These are phyloP conservation scores for Biston stratarius DNA, from an alignment of 2,888 invertebrate species.

Conservation along the genomic window DNA sequence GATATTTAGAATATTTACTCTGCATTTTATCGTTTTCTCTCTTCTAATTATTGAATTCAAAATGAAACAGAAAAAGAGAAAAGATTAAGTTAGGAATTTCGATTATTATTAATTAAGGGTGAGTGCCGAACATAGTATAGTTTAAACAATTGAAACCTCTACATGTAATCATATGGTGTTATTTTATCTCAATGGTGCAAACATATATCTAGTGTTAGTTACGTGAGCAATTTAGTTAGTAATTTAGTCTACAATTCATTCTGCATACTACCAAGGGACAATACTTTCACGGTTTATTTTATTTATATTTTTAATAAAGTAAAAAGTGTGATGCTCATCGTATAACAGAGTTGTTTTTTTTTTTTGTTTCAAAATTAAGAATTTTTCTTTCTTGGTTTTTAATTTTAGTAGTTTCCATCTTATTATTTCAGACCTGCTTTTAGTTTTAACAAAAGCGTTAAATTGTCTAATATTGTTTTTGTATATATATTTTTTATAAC, in stretches of 20 bases:
- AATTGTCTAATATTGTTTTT: too few species aligned
- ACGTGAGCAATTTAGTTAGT: slow-evolving; percentile 32
- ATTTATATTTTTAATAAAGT: not conserved
- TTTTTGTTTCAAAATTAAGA: too few species aligned
- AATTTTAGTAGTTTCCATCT: too few species aligned
- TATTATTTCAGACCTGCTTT: too few species aligned
- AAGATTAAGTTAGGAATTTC: not conserved
- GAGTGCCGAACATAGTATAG: slow-evolving; percentile 5
- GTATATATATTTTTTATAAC: too few species aligned
- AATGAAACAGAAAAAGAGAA: not conserved
- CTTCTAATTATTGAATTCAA: too few species aligned
- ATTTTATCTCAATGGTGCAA: slow-evolving; percentile 69
- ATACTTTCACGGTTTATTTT: not conserved
- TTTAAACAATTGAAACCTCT: slow-evolving; percentile 32
- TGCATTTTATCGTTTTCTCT: not conserved
- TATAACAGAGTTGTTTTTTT: too few species aligned
- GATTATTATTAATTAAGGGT: not conserved
- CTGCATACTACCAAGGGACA: not conserved
- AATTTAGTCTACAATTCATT: slow-evolving; percentile 9
- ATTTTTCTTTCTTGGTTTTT: too few species aligned
- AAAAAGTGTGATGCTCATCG: too few species aligned
- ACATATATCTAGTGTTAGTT: slow-evolving; percentile 60
- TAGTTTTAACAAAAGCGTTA: too few species aligned
- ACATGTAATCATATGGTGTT: slow-evolving; percentile 51
- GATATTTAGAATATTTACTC: too few species aligned